phyloP scores from a whole-genome alignment of 2,797 vertebrate species.

The Galago senegalensis region DNA sequence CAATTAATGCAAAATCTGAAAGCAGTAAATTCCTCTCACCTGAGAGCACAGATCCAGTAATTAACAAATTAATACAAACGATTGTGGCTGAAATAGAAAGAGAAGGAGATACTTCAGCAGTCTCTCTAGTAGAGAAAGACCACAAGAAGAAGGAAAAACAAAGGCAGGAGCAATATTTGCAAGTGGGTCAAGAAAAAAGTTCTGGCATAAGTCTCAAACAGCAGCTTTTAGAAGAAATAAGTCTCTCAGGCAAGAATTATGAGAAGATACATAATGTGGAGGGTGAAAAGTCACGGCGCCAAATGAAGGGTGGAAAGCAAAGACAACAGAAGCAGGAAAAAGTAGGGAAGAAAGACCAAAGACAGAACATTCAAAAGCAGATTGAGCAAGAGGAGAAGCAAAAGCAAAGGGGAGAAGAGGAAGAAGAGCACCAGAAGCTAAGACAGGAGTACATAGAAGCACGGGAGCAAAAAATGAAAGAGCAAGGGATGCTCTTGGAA shows the following conservation, averaged over 20 bases:
- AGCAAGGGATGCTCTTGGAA: not conserved
- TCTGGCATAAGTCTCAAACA: not conserved
- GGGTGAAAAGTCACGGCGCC: not conserved
- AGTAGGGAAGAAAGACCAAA: not conserved
- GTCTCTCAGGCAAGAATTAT: not conserved
- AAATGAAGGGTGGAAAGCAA: constrained; percentile 3
- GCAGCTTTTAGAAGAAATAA: not conserved
- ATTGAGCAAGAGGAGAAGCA: not conserved
- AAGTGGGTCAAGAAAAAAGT: not conserved
- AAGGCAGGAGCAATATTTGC: not conserved
- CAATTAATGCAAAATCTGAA: not conserved
- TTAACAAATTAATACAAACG: constrained; percentile 43
- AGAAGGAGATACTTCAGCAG: not conserved
- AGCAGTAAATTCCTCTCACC: constrained; percentile 16
- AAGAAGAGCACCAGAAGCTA: not conserved
- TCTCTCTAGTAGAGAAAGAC: not conserved
- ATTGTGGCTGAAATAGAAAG: constrained; percentile 68
- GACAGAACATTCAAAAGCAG: not conserved
- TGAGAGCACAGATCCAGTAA: constrained; percentile 60
- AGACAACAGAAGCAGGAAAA: not conserved
- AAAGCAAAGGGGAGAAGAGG: not conserved
- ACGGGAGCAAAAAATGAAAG: not conserved
- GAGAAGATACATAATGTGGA: not conserved
- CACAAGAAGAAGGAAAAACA: constrained; percentile 19
- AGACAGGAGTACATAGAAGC: not conserved